Conservation (phyloP, 2,888 invertebrate species). For the Ectropis crepuscularia region DNA sequence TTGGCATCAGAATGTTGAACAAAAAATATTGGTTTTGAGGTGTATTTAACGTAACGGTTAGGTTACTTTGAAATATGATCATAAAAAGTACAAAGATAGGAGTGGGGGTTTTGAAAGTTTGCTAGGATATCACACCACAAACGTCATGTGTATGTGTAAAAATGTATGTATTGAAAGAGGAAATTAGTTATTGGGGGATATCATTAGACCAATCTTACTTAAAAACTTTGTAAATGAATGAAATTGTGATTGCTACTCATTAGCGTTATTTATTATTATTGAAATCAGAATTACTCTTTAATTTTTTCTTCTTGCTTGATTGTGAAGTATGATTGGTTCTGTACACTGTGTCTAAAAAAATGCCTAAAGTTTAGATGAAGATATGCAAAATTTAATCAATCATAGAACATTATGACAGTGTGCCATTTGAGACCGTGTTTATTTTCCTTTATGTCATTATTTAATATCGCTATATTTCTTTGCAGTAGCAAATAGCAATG, state of each 20-base stretch:
- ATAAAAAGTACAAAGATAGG: conserved; percentile 77
- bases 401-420: too few species aligned
- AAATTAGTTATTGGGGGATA: conserved; percentile 55
- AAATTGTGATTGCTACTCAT: conserved; percentile 70
- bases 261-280: conserved; percentile 45
- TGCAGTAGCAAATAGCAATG: too few species aligned
- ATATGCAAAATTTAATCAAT: too few species aligned
- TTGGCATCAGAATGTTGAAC: conserved; percentile 73
- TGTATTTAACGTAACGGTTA: conserved; percentile 70
- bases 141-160: conserved; percentile 62
- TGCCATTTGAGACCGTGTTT: too few species aligned
- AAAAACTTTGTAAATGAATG: conserved; percentile 49
- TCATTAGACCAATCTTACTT: conserved; percentile 65
- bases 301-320: conserved; percentile 3
- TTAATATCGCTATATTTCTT: too few species aligned
- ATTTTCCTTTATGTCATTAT: too few species aligned
- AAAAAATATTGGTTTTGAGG: conserved; percentile 66
- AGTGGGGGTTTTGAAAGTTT: conserved; percentile 60
- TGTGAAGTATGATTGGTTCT: not conserved
- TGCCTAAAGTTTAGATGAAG: too few species aligned
- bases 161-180: conserved; percentile 65
- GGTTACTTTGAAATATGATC: conserved; percentile 71
- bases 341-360: too few species aligned
- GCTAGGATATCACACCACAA: conserved; percentile 55
- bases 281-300: conserved; percentile 17